Evolutionary conservation across 1,140 invertebrate genomes (phyloP), one percentile per base, ranked within the genome.

Genomic region (Apis dorsata): DNA sequence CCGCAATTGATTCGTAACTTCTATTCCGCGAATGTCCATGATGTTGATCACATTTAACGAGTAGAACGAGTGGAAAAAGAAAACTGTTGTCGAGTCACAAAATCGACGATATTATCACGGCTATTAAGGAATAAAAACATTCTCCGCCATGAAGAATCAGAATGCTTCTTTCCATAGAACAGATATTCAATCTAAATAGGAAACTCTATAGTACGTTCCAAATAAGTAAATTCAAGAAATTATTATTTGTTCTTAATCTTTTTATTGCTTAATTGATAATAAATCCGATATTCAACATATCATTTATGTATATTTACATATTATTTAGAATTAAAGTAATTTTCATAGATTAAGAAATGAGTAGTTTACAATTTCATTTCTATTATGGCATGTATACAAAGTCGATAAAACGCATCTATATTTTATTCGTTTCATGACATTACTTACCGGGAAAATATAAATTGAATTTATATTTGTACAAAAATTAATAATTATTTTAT

Each of bases 1-100:
- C 86, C 93, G 90, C 11, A 94, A 89, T 81, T 94, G 93, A 91
- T 94, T 94, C 19, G 93, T 94, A 55, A 94, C 92, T 89, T 94
- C 93, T 51, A 94, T 90, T 15, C 93, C 93, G 66, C 93, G 91
- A 65, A 93, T 91, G 85, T 94, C 93, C 93, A 94, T 94, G 57
- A 84, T 85, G 84, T 24, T 21, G 8, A 34, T 73, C n/a, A 74
- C 51, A 62, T 85, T 66, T 62, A 77, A 81, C 28, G n/a, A 24
- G n/a, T 55, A 0, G 9, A 24, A 51, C 59, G 19, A 17, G 55
- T 44, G 17, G 17, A 21, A 17, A 19, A 28, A 79, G 44, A 51
- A 51, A 65, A 28, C 13, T 34, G 21, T 70, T 60, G 59, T 28
- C 62, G 68, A 76, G 21, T 79, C 28, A 79, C 73, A 65, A 85